A percentile compares a stretch with the other conserved stretches of the same genome.
Conservation (phyloP, 53 echinoderm and acorn worm species). For the Paelopatides confundens region DNA sequence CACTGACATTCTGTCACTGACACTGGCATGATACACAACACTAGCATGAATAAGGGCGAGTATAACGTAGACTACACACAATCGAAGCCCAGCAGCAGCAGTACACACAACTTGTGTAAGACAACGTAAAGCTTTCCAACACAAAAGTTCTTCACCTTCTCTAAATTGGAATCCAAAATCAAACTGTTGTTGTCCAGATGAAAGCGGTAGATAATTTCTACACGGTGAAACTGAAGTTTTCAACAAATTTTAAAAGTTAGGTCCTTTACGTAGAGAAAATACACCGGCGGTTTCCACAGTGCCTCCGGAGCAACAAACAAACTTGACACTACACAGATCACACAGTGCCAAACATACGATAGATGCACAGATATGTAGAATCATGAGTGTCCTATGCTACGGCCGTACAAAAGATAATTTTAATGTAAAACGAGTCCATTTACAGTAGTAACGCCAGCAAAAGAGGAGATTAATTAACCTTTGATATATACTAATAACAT, state of each 20-base stretch:
- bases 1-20: neutral
- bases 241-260: neutral
- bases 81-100: too few species aligned
- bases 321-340: slow-evolving; percentile 45
- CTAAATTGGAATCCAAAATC: slow-evolving; percentile 18
- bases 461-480: too few species aligned
- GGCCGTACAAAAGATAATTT: too few species aligned
- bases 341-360: neutral
- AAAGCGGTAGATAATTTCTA: slow-evolving; percentile 12
- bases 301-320: slow-evolving; percentile 14
- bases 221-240: neutral
- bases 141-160: slow-evolving; percentile 29
- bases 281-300: slow-evolving; percentile 17
- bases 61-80: too few species aligned
- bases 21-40: too few species aligned
- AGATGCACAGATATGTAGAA: neutral
- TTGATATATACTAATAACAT: too few species aligned
- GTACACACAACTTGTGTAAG: neutral
- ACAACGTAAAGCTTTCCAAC: neutral
- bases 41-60: neutral
- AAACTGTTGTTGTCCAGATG: slow-evolving; percentile 6
- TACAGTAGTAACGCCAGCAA: too few species aligned
- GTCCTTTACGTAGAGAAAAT: slow-evolving; percentile 2
- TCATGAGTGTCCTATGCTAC: neutral
- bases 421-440: too few species aligned